Evolutionary conservation across 2,797 vertebrate species (phyloP).

Genomic region (Yasuhikotakia modesta): DNA sequence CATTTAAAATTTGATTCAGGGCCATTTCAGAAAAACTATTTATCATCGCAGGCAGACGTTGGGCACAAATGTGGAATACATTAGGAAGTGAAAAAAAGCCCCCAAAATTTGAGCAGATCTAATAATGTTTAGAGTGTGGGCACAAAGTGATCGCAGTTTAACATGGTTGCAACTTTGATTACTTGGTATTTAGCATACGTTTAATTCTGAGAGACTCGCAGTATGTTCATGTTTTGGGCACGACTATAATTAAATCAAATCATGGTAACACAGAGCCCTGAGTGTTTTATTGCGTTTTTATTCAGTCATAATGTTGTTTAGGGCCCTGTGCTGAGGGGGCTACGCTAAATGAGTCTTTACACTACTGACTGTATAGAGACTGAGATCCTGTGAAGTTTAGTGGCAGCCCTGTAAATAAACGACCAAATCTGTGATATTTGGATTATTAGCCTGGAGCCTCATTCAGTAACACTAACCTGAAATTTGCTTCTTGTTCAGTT

Average conservation of each 20-base stretch:
- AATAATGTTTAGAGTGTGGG: neutral
- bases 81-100: slow-evolving; percentile 6
- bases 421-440: neutral
- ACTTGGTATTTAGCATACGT: neutral
- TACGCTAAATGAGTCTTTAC: no score
- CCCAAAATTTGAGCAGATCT: neutral
- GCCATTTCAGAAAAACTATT: slow-evolving; percentile 53
- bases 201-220: neutral
- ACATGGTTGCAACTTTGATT: neutral
- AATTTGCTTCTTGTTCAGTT: neutral
- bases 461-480: no score
- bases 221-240: neutral
- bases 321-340: no score
- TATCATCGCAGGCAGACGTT: neutral
- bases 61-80: slow-evolving; percentile 2
- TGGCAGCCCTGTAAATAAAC: neutral
- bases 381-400: no score
- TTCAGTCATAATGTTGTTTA: no score
- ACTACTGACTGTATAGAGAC: no score
- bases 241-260: no score
- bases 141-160: neutral
- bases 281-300: no score
- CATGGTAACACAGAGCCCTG: no score
- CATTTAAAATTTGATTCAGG: slow-evolving; percentile 54
- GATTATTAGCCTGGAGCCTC: neutral